phyloP scores from a whole-genome alignment of 2,888 invertebrate species.

The Chironomus riparius region DNA sequence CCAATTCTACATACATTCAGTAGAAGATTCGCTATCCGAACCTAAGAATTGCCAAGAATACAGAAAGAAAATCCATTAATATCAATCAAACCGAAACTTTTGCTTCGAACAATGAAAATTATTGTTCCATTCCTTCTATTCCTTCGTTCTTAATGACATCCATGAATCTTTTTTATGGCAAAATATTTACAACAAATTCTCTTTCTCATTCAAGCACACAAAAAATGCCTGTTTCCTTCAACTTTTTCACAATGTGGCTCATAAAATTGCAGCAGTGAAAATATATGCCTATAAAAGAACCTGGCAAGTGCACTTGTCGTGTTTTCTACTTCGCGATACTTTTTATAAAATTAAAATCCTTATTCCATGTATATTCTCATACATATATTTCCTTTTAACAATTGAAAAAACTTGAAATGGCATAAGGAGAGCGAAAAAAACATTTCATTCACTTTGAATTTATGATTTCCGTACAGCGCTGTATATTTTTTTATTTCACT shows the following conservation, averaged over 20 bases:
- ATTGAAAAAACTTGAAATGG: not conserved
- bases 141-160: not conserved
- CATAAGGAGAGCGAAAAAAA: not conserved
- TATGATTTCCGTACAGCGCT: conserved; percentile 5
- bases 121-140: not conserved
- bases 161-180: not conserved
- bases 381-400: not conserved
- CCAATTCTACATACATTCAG: too few relatives aligned
- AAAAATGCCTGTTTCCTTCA: not conserved
- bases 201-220: not conserved
- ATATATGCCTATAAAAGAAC: not conserved
- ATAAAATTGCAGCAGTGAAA: not conserved
- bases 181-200: not conserved
- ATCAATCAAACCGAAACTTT: not conserved
- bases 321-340: not conserved
- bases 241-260: not conserved
- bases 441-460: conserved; percentile 1
- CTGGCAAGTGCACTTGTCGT: not conserved
- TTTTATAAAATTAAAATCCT: not conserved
- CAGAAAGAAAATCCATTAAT: not conserved
- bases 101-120: not conserved
- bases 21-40: too few relatives aligned
- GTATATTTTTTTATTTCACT: too few relatives aligned
- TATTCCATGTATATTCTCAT: not conserved
- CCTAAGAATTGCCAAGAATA: too few relatives aligned